A percentile compares a stretch with the other conserved stretches of the same genome.
These are phyloP conservation scores for Drosophila maculinotata DNA, from an alignment of 2,888 invertebrate species.

Conservation along the genomic window DNA sequence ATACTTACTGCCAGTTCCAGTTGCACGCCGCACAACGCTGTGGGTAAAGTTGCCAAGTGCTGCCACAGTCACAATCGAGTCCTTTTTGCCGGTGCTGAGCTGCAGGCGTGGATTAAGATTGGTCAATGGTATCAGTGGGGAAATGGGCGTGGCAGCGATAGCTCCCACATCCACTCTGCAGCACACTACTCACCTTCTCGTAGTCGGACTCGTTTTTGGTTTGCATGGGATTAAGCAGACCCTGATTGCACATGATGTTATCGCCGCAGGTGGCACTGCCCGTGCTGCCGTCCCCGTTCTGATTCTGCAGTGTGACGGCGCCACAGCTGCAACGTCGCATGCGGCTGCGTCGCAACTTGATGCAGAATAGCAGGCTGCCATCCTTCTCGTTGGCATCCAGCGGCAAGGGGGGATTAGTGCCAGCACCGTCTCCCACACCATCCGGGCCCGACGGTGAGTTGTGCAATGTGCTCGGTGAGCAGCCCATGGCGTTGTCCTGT, in stretches of 20 bases:
- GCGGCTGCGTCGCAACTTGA: constrained; percentile 81
- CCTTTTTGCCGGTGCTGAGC: constrained; percentile 84
- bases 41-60: constrained; percentile 84
- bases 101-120: constrained; percentile 53
- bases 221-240: constrained; percentile 83
- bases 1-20: constrained; percentile 85
- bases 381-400: constrained; percentile 79
- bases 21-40: constrained; percentile 84
- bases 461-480: constrained; percentile 77
- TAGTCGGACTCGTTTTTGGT: constrained; percentile 83
- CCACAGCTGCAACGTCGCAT: constrained; percentile 79
- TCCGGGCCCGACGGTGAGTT: constrained; percentile 50
- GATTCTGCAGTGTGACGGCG: constrained; percentile 74
- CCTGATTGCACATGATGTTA: constrained; percentile 83
- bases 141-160: constrained; percentile 2
- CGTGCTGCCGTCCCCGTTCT: constrained; percentile 78
- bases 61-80: constrained; percentile 85
- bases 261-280: constrained; percentile 70
- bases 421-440: constrained; percentile 6
- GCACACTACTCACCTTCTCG: constrained; percentile 80
- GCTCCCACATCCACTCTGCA: too few species aligned
- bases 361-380: constrained; percentile 82
- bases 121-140: constrained; percentile 13
- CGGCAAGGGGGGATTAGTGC: constrained; percentile 48
- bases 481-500: constrained; percentile 72